Evolutionary conservation across 2,113 vertebrate genomes (phyloP).

Genomic region (Leptosomus discolor): DNA sequence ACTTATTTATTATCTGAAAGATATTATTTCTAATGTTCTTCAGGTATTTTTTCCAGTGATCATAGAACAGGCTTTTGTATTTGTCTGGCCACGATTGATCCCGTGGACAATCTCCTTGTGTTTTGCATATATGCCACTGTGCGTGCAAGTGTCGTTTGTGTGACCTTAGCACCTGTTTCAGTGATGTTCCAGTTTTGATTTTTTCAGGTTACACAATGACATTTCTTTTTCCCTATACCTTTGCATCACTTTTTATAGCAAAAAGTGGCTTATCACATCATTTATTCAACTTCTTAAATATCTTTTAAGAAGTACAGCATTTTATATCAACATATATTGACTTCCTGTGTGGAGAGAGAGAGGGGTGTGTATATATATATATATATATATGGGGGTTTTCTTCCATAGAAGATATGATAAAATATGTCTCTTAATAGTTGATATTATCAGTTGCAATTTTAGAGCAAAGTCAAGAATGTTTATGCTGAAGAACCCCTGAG

Average conservation of each 20-base stretch:
- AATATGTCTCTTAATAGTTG: background rate
- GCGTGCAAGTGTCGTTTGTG: background rate
- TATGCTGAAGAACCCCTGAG: background rate
- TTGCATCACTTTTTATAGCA: background rate
- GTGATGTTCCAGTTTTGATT: background rate
- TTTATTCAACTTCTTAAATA: background rate
- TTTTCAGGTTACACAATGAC: background rate
- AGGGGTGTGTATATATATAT: too few species aligned
- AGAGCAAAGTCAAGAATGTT: background rate
- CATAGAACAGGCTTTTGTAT: background rate
- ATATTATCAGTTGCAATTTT: background rate
- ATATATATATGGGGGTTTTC: background rate
- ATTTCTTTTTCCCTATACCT: background rate
- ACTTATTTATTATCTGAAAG: background rate
- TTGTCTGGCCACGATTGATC: background rate
- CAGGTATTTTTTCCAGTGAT: background rate
- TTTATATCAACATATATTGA: background rate
- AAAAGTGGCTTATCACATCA: background rate
- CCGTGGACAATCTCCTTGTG: background rate
- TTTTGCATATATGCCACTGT: background rate
- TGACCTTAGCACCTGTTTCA: background rate
- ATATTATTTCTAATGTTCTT: background rate
- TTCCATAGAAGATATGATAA: background rate
- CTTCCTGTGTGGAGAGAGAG: background rate
- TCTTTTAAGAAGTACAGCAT: background rate